phyloP scores from a whole-genome alignment of 2,113 vertebrate genomes.

The Phyllopteryx taeniolatus region DNA sequence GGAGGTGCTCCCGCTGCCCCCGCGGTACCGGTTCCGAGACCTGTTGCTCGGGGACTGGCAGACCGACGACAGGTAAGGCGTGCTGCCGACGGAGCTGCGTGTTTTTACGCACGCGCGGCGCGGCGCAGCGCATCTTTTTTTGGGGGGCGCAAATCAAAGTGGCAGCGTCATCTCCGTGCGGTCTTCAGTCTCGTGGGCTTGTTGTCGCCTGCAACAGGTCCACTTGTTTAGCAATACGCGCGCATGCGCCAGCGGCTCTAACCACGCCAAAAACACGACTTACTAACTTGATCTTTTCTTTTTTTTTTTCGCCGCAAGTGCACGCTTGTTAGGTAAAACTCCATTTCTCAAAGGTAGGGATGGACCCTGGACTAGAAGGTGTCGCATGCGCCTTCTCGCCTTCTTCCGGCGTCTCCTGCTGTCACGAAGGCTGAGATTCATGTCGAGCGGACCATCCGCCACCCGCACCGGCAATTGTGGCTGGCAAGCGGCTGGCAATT shows the following conservation, averaged over 20 bases:
- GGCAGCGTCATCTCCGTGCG: background rate
- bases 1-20: slow-evolving; percentile 80
- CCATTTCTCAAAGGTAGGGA: background rate
- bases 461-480: slow-evolving; percentile 32
- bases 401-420: background rate
- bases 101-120: slow-evolving; percentile 63
- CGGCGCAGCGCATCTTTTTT: slow-evolving; percentile 42
- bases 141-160: background rate
- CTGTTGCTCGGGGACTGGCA: slow-evolving; percentile 86
- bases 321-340: background rate
- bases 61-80: slow-evolving; percentile 78
- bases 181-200: background rate
- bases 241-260: slow-evolving; percentile 3
- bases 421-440: slow-evolving; percentile 29
- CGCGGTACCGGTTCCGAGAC: slow-evolving; percentile 84
- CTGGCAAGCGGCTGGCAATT: slow-evolving; percentile 39
- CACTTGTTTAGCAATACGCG: slow-evolving; percentile 5
- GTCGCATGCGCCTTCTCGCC: background rate
- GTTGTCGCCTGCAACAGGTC: slow-evolving; percentile 50
- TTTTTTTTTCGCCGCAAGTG: background rate
- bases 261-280: background rate
- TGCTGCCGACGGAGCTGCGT: slow-evolving; percentile 2
- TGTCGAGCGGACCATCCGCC: slow-evolving; percentile 31
- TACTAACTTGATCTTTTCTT: background rate
- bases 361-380: background rate